These are phyloP conservation scores for Eustalomyia histrio DNA, from an alignment of 2,888 invertebrate genomes.

Conservation along the genomic window DNA sequence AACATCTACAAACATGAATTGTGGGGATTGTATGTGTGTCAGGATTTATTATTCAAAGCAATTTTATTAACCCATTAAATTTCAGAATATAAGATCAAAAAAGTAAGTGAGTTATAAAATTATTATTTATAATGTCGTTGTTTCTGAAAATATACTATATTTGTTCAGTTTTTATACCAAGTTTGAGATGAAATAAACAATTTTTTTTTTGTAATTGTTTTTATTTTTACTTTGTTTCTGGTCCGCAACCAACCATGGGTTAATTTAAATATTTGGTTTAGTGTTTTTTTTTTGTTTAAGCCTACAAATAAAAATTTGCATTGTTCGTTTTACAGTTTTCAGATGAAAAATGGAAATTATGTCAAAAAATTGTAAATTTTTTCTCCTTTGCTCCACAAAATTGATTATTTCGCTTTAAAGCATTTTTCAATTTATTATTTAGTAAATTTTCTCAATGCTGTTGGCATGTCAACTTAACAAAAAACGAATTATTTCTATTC, in stretches of 20 bases:
- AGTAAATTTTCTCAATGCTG: conserved; percentile 30
- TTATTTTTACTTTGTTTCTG: too few relatives aligned
- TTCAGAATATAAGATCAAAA: too few relatives aligned
- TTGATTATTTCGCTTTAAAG: conserved; percentile 78
- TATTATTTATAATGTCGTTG: too few relatives aligned
- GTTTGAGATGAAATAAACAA: too few relatives aligned
- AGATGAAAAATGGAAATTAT: conserved; percentile 78
- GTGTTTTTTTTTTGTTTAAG: conserved; percentile 23
- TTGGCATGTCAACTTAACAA: conserved; percentile 54
- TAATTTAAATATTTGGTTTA: conserved; percentile 33
- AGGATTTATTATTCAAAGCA: not conserved
- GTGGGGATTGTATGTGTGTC: not conserved
- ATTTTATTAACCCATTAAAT: conserved; percentile 32
- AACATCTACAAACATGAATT: conserved; percentile 8
- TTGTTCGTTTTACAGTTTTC: conserved; percentile 62
- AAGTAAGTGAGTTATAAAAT: too few relatives aligned
- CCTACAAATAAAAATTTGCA: conserved; percentile 63
- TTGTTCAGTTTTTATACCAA: too few relatives aligned
- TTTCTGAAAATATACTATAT: too few relatives aligned
- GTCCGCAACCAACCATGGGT: too few relatives aligned
- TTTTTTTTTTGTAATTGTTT: too few relatives aligned
- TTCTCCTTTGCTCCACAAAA: conserved; percentile 68
- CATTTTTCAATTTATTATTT: conserved; percentile 74
- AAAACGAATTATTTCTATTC: conserved; percentile 46
- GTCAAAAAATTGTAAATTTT: conserved; percentile 75